Evolutionary conservation across 2,888 invertebrate species (phyloP).

Genomic region (Dasypogon diadema): DNA sequence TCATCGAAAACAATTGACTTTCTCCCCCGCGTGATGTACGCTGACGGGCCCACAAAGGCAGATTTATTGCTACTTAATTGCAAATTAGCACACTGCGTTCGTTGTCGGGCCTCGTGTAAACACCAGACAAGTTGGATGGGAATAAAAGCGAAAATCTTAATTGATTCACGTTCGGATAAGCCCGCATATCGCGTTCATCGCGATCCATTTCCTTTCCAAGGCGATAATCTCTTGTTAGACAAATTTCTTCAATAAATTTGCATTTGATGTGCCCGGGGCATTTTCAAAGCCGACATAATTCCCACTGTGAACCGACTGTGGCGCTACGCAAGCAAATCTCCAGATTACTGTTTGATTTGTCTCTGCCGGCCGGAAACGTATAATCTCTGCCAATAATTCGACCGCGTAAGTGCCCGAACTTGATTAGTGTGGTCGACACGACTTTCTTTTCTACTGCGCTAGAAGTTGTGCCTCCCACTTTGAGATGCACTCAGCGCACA

Average conservation of each 20-base stretch:
- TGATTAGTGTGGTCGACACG: conserved; percentile 13
- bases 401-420: conserved; percentile 27
- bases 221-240: conserved; percentile 41
- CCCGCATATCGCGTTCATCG: conserved; percentile 7
- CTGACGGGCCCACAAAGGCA: conserved; percentile 11
- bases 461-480: conserved; percentile 19
- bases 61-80: conserved; percentile 35
- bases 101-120: conserved; percentile 34
- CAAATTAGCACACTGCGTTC: conserved; percentile 41
- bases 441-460: conserved; percentile 25
- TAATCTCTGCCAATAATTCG: conserved; percentile 28
- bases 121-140: neutral
- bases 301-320: neutral
- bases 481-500: neutral
- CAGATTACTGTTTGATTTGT: too few relatives aligned
- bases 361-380: conserved; percentile 19
- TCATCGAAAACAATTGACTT: conserved; percentile 6
- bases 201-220: conserved; percentile 24
- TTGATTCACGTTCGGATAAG: conserved; percentile 31
- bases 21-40: conserved; percentile 8
- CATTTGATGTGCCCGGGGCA: conserved; percentile 11
- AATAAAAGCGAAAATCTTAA: conserved; percentile 46
- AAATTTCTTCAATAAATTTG: conserved; percentile 46
- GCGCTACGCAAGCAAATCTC: neutral
- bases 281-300: conserved; percentile 41